phyloP scores from a whole-genome alignment of 2,797 vertebrate genomes.

The Malacoraja senta region DNA sequence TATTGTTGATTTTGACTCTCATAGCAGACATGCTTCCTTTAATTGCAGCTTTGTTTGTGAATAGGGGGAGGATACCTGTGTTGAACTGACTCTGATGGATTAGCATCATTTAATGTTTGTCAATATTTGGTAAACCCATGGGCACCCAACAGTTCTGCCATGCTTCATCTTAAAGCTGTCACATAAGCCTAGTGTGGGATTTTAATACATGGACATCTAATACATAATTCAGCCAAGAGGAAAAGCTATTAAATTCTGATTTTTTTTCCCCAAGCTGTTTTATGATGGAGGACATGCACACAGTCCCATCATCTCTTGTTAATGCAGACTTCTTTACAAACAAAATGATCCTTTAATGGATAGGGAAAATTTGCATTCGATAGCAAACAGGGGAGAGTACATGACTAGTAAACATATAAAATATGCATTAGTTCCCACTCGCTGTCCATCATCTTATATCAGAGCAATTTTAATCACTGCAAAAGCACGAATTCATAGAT shows the following conservation, averaged over 20 bases:
- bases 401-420: conserved; percentile 31
- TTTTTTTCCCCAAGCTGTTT: conserved; percentile 35
- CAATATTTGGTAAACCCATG: conserved; percentile 75
- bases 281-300: conserved; percentile 35
- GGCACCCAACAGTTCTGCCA: conserved; percentile 57
- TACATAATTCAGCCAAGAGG: conserved; percentile 38
- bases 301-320: conserved; percentile 37
- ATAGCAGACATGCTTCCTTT: conserved; percentile 74
- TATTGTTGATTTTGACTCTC: conserved; percentile 77
- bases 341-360: conserved; percentile 36
- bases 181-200: conserved; percentile 37
- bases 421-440: conserved; percentile 37
- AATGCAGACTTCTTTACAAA: conserved; percentile 37
- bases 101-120: conserved; percentile 73
- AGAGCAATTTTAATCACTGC: conserved; percentile 35
- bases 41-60: conserved; percentile 74
- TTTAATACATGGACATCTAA: conserved; percentile 34
- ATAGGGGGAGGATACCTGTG: conserved; percentile 67
- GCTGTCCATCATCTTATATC: conserved; percentile 36
- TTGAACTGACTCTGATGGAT: conserved; percentile 68
- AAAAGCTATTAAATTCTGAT: conserved; percentile 38
- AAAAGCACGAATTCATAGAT: conserved; percentile 38
- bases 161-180: conserved; percentile 38
- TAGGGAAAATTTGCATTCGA: conserved; percentile 35
- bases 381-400: conserved; percentile 24